These are phyloP conservation scores for Atrichornis clamosus DNA, from an alignment of 2,113 vertebrate species.

Conservation along the genomic window DNA sequence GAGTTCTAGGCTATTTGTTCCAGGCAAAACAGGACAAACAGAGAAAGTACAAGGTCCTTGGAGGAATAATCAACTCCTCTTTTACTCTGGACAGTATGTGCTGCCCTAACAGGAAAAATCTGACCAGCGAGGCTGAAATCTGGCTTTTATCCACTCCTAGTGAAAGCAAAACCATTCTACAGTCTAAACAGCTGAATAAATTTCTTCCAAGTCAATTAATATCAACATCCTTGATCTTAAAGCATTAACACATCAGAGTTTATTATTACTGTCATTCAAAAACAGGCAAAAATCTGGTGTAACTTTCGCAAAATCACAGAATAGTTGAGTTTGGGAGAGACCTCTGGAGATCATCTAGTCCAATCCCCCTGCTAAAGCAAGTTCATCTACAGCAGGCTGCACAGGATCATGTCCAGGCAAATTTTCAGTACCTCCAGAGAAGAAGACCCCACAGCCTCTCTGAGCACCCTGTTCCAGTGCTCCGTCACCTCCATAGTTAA, in stretches of 20 bases:
- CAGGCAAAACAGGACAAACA: not conserved
- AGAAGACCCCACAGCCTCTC: not conserved
- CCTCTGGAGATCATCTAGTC: not conserved
- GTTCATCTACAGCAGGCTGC: not conserved
- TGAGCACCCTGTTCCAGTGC: not conserved
- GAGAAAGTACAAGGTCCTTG: not conserved
- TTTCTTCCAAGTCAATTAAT: not conserved
- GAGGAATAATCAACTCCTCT: not conserved
- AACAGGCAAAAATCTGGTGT: not conserved
- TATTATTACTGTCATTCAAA: not conserved
- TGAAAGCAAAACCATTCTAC: not conserved
- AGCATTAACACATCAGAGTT: not conserved
- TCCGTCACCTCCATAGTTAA: not conserved
- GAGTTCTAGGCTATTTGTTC: not conserved
- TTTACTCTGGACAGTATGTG: not conserved
- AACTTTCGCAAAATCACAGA: not conserved
- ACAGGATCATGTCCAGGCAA: not conserved
- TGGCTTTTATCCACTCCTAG: not conserved
- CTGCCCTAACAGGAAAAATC: not conserved
- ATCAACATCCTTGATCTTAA: not conserved
- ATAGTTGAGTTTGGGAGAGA: not conserved
- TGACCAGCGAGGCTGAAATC: conserved; percentile 5
- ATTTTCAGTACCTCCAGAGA: not conserved
- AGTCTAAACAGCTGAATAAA: not conserved
- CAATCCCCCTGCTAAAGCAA: not conserved